These are phyloP conservation scores for Gallinago paraguaiae DNA, from an alignment of 2,113 vertebrate species.

Conservation along the genomic window DNA sequence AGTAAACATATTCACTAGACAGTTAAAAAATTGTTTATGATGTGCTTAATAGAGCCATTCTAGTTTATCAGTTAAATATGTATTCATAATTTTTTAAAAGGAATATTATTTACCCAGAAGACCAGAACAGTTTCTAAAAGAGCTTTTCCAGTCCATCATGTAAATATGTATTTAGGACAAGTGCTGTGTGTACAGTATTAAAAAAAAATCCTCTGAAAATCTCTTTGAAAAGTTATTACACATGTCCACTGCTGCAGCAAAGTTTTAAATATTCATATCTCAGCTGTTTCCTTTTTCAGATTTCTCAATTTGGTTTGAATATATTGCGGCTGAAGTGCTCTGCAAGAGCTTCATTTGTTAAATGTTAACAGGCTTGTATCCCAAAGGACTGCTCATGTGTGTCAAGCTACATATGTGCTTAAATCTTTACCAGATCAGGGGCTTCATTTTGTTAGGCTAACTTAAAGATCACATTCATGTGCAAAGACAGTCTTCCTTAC, in stretches of 20 bases:
- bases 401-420: neutral
- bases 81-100: slow-evolving; percentile 65
- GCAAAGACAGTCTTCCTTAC: neutral
- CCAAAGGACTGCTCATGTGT: neutral
- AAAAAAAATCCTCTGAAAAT: slow-evolving; percentile 58
- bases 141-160: slow-evolving; percentile 56
- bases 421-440: neutral
- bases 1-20: neutral
- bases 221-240: slow-evolving; percentile 72
- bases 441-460: neutral
- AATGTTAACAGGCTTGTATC: neutral
- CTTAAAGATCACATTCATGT: neutral
- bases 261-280: slow-evolving; percentile 71
- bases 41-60: slow-evolving; percentile 51
- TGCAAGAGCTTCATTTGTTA: neutral
- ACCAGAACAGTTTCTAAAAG: slow-evolving; percentile 55
- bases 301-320: slow-evolving; percentile 24
- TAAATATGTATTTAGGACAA: slow-evolving; percentile 75
- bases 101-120: slow-evolving; percentile 59
- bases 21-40: slow-evolving; percentile 46
- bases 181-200: slow-evolving; percentile 57
- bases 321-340: neutral
- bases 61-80: slow-evolving; percentile 55
- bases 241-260: slow-evolving; percentile 54
- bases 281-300: slow-evolving; percentile 54